Base-by-base conservation (phyloP, 2,888 invertebrate genomes). In the Synergus itoensis region DNA sequence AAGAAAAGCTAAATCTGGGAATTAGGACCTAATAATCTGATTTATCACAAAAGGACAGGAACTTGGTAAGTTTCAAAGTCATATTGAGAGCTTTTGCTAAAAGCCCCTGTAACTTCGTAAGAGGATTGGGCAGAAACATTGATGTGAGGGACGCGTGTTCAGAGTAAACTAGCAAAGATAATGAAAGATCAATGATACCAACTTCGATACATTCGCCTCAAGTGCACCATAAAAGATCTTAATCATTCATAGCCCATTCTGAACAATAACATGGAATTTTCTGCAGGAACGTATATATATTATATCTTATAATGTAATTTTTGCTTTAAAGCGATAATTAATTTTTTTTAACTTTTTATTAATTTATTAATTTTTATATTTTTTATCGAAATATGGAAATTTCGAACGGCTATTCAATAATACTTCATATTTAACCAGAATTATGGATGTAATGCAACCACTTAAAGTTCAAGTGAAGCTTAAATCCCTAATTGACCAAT, bases 81-180 rank as follows among this genome's bases (percentile, higher is more conserved):
- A 69, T 45, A 45, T 45, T 69, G 67, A 45, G 45, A 69, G 67
- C 67, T 69, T 16, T 69, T 21, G 45, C 45, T 69, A 28, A 69
- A 69, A 69, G 28, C 67, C 45, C 45, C 45, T 69, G 67, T 69
- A 69, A 69, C 67, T 69, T 45, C 21, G 21, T 69, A 69, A 69
- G 67, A 69, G 67, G 67, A 69, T 69, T 69, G 45, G 67, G 45
- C 67, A 65, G 67, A 69, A 69, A 45, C 67, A 45, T 69, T 69
- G 45, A 69, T 69, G 67, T 69, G 67, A 69, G 67, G 67, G 67
- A 69, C 67, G 67, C 67, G 45, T 69, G 45, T 69, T 69, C 45
- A 45, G 67, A 21, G 67, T 69, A 69, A 69, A 69, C 67, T 45
- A 69, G 67, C 28, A 69, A 43, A 45, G 67, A 69, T 69, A 69